Evolutionary conservation across 2,113 vertebrate genomes (phyloP).

Genomic region (Prionailurus viverrinus): DNA sequence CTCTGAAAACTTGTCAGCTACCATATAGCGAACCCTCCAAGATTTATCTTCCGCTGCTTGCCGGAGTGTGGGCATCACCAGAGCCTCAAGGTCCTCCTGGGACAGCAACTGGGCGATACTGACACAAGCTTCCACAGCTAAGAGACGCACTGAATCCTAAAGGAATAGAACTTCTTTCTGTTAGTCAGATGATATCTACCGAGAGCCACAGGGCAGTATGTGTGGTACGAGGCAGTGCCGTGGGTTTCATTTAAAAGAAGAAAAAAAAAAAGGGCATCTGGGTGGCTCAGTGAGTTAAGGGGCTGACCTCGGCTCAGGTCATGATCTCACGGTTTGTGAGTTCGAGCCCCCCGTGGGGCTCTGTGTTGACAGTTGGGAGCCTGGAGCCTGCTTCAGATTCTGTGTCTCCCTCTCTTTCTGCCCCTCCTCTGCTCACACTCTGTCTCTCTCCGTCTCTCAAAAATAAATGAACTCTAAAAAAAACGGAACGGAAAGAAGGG

Average conservation of each 20-base stretch:
- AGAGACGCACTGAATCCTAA: slow-evolving; percentile 90
- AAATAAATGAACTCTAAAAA: no score
- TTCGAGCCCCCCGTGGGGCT: no score
- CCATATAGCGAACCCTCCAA: slow-evolving; percentile 97
- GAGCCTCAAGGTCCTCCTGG: slow-evolving; percentile 92
- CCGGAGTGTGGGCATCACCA: slow-evolving; percentile 94
- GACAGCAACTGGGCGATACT: slow-evolving; percentile 93
- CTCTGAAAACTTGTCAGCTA: slow-evolving; percentile 96
- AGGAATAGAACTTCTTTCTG: not conserved
- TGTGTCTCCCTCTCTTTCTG: no score
- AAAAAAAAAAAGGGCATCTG: no score
- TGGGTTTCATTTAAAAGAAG: not conserved
- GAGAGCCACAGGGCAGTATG: not conserved
- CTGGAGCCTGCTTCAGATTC: no score
- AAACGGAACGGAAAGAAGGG: no score
- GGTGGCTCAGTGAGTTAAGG: no score
- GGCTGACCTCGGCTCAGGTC: no score
- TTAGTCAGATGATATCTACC: slow-evolving; percentile 10
- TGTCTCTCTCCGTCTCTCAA: no score
- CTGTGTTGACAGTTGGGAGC: no score
- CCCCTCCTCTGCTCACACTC: no score
- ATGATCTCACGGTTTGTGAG: no score
- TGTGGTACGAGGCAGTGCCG: not conserved
- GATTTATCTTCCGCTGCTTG: slow-evolving; percentile 95
- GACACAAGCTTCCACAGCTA: slow-evolving; percentile 94